These are phyloP conservation scores for Kryphioiulus occultus DNA, from an alignment of 2,888 invertebrate species.

Conservation along the genomic window DNA sequence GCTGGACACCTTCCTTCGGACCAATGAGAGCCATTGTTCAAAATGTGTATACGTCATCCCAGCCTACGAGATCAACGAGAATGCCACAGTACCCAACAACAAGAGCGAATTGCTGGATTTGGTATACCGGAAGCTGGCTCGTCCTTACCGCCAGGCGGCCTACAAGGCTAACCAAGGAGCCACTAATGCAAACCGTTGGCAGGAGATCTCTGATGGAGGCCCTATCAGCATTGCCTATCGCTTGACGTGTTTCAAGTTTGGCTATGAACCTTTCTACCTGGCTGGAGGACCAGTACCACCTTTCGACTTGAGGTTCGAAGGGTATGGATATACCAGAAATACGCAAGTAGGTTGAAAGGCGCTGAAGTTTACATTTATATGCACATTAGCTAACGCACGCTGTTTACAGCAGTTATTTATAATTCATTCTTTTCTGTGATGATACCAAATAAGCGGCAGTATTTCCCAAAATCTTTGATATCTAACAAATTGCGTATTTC, in stretches of 20 bases:
- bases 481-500: background rate
- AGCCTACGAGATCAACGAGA: background rate
- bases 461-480: no score
- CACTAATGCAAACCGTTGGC: background rate
- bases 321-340: constrained; percentile 91
- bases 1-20: background rate
- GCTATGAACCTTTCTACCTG: constrained; percentile 92
- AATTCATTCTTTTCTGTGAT: no score
- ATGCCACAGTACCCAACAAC: background rate
- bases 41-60: background rate
- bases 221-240: constrained; percentile 79
- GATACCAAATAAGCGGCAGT: no score
- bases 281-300: constrained; percentile 80
- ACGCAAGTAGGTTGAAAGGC: constrained; percentile 76
- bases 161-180: background rate
- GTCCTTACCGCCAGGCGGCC: background rate
- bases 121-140: background rate
- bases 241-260: constrained; percentile 78
- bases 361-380: no score
- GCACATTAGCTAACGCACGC: no score
- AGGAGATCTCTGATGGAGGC: background rate
- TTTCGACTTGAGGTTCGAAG: constrained; percentile 87
- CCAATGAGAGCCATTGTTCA: background rate
- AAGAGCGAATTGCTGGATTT: background rate
- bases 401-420: no score